A percentile compares a stretch with the other conserved stretches of the same genome.
phyloP scores from a whole-genome alignment of 2,888 invertebrate species.

The Platyscelio sp. region DNA sequence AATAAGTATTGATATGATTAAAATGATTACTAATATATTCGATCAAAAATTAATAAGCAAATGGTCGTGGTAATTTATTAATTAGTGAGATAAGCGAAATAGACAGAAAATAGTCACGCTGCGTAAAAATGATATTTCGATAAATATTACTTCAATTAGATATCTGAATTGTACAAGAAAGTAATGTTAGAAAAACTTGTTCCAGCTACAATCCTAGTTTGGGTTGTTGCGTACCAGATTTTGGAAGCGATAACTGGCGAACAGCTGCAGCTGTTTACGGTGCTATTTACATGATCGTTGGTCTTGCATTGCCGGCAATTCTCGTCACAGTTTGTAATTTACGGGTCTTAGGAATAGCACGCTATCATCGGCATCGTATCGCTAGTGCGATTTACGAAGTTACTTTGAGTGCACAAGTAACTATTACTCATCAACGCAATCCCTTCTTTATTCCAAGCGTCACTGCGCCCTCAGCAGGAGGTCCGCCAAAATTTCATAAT shows the following conservation, averaged over 20 bases:
- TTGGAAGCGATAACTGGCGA: conserved; percentile 86
- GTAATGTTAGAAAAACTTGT: background rate
- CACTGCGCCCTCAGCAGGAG: conserved; percentile 86
- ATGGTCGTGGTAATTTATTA: too few relatives aligned
- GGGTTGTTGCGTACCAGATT: conserved; percentile 90
- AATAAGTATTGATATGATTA: too few relatives aligned
- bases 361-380: conserved; percentile 93
- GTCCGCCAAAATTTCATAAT: conserved; percentile 83
- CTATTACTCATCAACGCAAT: conserved; percentile 93
- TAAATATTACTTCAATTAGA: too few relatives aligned
- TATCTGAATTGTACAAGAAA: too few relatives aligned
- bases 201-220: conserved; percentile 86
- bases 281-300: conserved; percentile 88
- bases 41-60: too few relatives aligned
- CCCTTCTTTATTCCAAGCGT: conserved; percentile 91
- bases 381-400: conserved; percentile 95
- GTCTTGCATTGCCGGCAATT: conserved; percentile 89
- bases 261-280: conserved; percentile 89
- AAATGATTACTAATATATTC: too few relatives aligned
- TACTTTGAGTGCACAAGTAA: conserved; percentile 93
- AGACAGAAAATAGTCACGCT: too few relatives aligned
- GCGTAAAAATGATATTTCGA: too few relatives aligned
- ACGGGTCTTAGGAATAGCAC: conserved; percentile 87
- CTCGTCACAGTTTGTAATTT: conserved; percentile 91
- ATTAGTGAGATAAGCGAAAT: too few relatives aligned